Evolutionary conservation across 2,113 vertebrate genomes (phyloP).

Genomic region (Corynorhinus townsendii): DNA sequence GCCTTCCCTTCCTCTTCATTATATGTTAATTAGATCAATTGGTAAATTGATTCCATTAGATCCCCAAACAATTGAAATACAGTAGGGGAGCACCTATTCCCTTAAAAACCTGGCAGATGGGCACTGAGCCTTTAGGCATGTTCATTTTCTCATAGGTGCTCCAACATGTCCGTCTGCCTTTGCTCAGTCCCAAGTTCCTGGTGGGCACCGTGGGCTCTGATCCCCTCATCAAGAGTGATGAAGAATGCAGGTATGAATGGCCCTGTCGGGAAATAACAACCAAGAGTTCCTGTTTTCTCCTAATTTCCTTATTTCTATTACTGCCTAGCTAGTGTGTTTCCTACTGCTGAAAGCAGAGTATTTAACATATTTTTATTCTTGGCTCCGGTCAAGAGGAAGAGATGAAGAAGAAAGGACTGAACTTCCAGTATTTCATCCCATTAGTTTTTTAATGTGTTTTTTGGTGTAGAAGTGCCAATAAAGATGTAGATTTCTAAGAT

Average conservation of each 20-base stretch:
- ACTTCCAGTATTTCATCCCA: background rate
- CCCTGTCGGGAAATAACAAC: background rate
- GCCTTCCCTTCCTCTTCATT: background rate
- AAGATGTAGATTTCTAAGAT: constrained; percentile 23
- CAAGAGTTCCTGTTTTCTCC: background rate
- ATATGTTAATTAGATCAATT: background rate
- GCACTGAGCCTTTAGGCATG: background rate
- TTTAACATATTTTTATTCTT: constrained; percentile 28
- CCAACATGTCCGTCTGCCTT: constrained; percentile 94
- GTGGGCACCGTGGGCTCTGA: constrained; percentile 98
- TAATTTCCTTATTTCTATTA: background rate
- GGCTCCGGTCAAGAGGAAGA: constrained; percentile 22
- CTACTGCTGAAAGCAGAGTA: background rate
- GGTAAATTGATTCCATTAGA: background rate
- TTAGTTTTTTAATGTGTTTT: background rate
- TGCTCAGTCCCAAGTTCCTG: constrained; percentile 97
- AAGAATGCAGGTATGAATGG: constrained; percentile 92
- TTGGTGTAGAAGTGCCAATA: constrained; percentile 19
- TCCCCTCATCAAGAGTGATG: constrained; percentile 98
- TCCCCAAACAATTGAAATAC: background rate
- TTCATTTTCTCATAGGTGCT: constrained; percentile 85
- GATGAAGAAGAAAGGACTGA: background rate
- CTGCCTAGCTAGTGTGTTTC: constrained; percentile 24
- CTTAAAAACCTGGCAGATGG: background rate
- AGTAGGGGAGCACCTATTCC: background rate